phyloP scores from a whole-genome alignment of 2,113 vertebrate species.

The Nanorana parkeri region DNA sequence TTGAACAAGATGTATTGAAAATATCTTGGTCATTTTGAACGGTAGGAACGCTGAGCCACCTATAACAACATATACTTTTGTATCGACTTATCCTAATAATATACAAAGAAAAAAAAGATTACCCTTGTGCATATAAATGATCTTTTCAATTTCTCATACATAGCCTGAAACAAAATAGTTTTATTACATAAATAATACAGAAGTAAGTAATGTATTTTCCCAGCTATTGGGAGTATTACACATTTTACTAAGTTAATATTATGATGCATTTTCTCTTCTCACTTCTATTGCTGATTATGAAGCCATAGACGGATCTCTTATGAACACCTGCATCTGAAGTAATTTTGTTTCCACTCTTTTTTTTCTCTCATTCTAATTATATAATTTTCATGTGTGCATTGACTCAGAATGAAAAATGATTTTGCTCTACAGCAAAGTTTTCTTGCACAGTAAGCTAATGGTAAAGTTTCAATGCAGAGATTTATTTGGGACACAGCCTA shows the following conservation, averaged over 20 bases:
- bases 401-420: background rate
- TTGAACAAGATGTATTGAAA: too few relatives aligned
- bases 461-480: background rate
- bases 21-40: too few relatives aligned
- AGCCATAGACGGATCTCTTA: background rate
- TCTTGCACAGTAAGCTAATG: background rate
- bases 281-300: background rate
- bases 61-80: too few relatives aligned
- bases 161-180: too few relatives aligned
- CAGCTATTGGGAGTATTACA: background rate
- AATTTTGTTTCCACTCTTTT: background rate
- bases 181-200: too few relatives aligned
- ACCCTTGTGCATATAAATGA: too few relatives aligned
- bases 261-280: background rate
- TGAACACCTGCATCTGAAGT: conserved; percentile 9
- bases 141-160: too few relatives aligned
- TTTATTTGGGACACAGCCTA: too few relatives aligned
- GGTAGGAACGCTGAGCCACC: too few relatives aligned
- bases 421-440: background rate
- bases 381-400: conserved; percentile 8
- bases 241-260: background rate
- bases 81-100: too few relatives aligned
- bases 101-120: too few relatives aligned
- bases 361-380: background rate
- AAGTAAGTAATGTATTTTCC: too few relatives aligned